Evolutionary conservation across 2,113 vertebrate genomes (phyloP), one percentile per base, ranked within the genome.

Genomic region (Chelonoidis abingdonii): DNA sequence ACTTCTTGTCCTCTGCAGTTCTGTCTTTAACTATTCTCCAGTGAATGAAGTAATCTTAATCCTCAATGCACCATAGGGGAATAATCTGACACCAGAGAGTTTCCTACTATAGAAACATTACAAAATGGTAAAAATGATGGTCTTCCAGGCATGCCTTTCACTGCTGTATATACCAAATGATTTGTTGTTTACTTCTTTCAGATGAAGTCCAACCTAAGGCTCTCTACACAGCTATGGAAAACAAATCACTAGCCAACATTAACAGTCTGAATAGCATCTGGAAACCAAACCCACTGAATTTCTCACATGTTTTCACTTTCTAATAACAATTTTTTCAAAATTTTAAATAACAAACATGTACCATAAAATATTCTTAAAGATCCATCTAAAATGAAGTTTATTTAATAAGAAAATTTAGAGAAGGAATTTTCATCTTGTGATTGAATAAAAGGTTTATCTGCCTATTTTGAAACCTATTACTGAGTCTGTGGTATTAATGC

Each of bases 401-500:
- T 52, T 96, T 94, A 88, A 91, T 91, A 92, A 92, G 75, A 21
- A 35, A 80, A 47, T 11, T 14, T 47, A 57, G 47, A 82, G 91
- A 91, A 62, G 29, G 78, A 53, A 87, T 86, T 97, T 95, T 95
- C 25, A 38, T 88, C 94, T 85, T 91, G 27, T 88, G 88, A 93
- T 65, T 6, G 6, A 88, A 90, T 93, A 53, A 85, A 92, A 88
- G 38, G n/a, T 91, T 97, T 97, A 94, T 96, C 84, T 86, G 47
- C 62, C 82, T 90, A 12, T 94, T 96, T 94, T 80, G 79, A 87
- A 94, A 56, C 86, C 59, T 92, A 53, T 92, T 95, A 79, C 75
- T 84, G 89, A 89, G 85, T 88, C 86, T 96, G 69, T 38, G 65
- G 89, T 97, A 95, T 94, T 95, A 93, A 90, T 95, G 88, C 72